phyloP scores from a whole-genome alignment of 2,113 vertebrate species.

The Scalopus aquaticus region DNA sequence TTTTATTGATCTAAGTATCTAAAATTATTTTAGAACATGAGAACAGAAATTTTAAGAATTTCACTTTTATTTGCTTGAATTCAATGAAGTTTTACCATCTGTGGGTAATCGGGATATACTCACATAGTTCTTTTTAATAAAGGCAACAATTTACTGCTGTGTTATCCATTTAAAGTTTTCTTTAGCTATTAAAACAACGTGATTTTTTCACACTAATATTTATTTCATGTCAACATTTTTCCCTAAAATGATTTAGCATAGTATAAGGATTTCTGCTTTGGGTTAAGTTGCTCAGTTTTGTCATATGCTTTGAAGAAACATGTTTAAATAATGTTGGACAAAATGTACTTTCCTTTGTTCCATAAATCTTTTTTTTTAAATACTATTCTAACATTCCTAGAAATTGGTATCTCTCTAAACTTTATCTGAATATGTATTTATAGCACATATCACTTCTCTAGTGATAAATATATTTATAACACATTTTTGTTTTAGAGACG shows the following conservation, averaged over 20 bases:
- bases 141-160: background rate
- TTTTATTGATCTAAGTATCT: background rate
- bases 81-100: background rate
- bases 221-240: background rate
- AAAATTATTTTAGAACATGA: background rate
- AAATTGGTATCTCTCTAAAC: background rate
- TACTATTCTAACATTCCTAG: background rate
- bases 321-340: background rate
- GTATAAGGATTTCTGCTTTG: background rate
- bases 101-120: background rate
- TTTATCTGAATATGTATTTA: background rate
- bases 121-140: background rate
- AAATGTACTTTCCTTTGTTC: background rate
- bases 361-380: background rate
- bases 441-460: constrained; percentile 6
- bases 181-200: background rate
- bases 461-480: background rate
- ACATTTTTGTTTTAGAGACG: background rate
- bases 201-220: background rate
- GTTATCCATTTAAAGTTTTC: background rate
- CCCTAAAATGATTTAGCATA: background rate
- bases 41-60: background rate
- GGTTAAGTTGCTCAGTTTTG: background rate
- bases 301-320: background rate
- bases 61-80: background rate